Conservation (phyloP, 2,113 vertebrate species). For the Microcebus jonahi region DNA sequence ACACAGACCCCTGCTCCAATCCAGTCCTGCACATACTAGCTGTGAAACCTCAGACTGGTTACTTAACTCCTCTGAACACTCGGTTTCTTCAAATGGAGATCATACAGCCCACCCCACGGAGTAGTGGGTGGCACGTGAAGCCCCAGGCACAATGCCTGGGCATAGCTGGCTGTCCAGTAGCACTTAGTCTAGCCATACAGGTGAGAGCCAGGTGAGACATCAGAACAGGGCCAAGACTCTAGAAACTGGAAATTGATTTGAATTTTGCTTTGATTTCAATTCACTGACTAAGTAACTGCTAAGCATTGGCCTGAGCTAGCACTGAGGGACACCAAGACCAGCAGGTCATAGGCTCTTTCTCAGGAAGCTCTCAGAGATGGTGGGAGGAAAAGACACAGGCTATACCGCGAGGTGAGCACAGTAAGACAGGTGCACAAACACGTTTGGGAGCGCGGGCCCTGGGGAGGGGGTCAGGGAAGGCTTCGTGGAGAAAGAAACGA, state of each 20-base stretch:
- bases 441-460: neutral
- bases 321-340: neutral
- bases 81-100: neutral
- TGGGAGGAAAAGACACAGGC: neutral
- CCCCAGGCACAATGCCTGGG: neutral
- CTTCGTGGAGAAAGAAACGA: neutral
- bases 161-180: neutral
- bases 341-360: neutral
- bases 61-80: neutral
- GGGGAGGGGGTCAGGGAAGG: neutral
- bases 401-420: fast-evolving
- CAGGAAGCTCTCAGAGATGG: neutral
- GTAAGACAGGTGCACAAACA: fast-evolving
- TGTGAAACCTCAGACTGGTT: neutral
- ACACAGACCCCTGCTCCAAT: neutral
- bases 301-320: no score
- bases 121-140: neutral
- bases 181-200: fast-evolving
- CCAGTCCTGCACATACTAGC: neutral
- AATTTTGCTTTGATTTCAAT: neutral
- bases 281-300: neutral
- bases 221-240: neutral
- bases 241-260: neutral
- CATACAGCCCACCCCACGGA: neutral
- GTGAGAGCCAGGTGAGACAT: neutral